Base-by-base conservation (phyloP, 2,797 vertebrate species). In the Liasis olivaceus region DNA sequence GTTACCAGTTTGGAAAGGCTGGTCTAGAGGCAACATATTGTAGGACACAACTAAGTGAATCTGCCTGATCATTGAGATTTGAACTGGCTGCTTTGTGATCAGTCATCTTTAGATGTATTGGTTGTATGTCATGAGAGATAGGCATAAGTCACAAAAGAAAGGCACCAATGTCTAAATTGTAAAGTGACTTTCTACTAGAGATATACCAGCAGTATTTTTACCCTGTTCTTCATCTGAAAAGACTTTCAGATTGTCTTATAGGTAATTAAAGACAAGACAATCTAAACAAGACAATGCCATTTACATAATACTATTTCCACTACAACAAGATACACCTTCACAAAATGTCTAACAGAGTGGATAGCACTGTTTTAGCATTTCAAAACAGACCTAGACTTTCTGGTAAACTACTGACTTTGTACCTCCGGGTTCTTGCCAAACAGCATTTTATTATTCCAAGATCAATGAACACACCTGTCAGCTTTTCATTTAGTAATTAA, bases 401-500 rank as follows among this genome's bases (percentile, higher is more conserved):
- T 77, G 14, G 20, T 58, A 66, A 95, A 91, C 3, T 87, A 28
- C 0, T 42, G 9, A 14, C 26, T 91, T 93, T 20, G 0, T 63
- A 28, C 89, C 92, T 88, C 87, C 0, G 13, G 42, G 26, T 28
- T 89, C 28, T 89, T 66, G 42, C 93, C 9, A 87, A 31, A 85
- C 85, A 94, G 42, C 31, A 63, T 28, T 58, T 84, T 66, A 64
- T 89, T 88, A 90, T 26, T 42, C 90, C 93, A 59, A 92, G 22
- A 1, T 31, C 22, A 93, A 17, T 47, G 66, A 94, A 89, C 4
- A 24, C 66, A 87, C 89, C 58, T 95, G 89, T 81, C 88, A 95
- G 15, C 42, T 93, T 69, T 58, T 13, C 36, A 93, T 91, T 59
- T 60, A 56, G 47, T 94, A 87, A 96, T 89, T 90, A 93, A 89